phyloP scores from a whole-genome alignment of 2,113 vertebrate species.

The Macquaria ambigua region DNA sequence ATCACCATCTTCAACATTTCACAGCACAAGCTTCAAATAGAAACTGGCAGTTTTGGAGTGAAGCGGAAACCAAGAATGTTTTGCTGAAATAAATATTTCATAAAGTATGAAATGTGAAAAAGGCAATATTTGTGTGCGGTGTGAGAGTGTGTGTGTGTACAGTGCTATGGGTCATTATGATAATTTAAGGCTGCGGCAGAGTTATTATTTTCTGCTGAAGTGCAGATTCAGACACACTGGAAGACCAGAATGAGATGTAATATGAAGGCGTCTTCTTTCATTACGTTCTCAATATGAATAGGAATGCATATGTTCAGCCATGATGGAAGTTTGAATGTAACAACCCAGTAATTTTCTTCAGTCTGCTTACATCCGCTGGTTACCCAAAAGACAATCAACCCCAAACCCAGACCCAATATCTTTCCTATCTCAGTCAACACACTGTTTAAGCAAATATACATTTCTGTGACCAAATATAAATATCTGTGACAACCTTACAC shows the following conservation, averaged over 20 bases:
- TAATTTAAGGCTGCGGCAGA: constrained; percentile 64
- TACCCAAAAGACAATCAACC: constrained; percentile 28
- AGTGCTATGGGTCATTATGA: constrained; percentile 67
- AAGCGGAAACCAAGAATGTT: constrained; percentile 62
- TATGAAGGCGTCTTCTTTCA: constrained; percentile 65
- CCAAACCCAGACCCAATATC: constrained; percentile 34
- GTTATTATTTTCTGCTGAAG: constrained; percentile 77
- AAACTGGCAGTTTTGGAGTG: constrained; percentile 65
- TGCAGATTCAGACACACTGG: constrained; percentile 67
- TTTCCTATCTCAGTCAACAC: constrained; percentile 23
- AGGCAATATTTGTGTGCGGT: constrained; percentile 36
- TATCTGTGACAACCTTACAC: background rate
- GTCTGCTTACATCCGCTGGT: constrained; percentile 25
- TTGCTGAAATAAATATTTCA: constrained; percentile 71
- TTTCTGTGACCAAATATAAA: constrained; percentile 29
- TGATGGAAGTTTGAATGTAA: constrained; percentile 47
- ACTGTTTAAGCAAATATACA: constrained; percentile 25
- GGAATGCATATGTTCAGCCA: constrained; percentile 63
- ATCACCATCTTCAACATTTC: constrained; percentile 54
- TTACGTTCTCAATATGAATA: constrained; percentile 61
- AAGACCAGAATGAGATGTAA: constrained; percentile 57
- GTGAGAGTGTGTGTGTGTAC: constrained; percentile 26
- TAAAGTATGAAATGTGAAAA: constrained; percentile 63
- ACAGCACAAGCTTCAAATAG: constrained; percentile 62
- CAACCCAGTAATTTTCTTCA: constrained; percentile 60